phyloP scores from a whole-genome alignment of 2,888 invertebrate genomes.

The Phytoseiulus persimilis region DNA sequence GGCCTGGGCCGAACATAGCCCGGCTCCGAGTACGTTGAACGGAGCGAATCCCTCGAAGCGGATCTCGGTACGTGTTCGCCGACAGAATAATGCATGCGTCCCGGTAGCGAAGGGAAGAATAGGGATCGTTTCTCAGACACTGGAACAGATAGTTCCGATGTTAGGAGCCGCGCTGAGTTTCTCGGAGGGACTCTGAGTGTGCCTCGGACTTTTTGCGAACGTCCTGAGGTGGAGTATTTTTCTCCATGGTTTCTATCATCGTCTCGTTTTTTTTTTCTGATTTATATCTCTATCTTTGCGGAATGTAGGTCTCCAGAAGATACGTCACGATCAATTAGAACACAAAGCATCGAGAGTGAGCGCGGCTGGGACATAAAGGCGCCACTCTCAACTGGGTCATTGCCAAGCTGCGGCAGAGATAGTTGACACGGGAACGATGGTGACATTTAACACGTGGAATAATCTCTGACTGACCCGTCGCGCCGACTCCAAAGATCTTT shows the following conservation, averaged over 20 bases:
- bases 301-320: neutral
- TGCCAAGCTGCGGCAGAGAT: neutral
- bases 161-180: no score
- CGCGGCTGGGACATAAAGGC: neutral
- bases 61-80: constrained; percentile 32
- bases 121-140: constrained; percentile 32
- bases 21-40: constrained; percentile 17
- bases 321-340: neutral
- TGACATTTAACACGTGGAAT: neutral
- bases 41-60: neutral
- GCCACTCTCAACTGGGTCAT: neutral
- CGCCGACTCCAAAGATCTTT: neutral
- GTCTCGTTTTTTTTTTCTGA: neutral
- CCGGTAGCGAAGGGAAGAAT: constrained; percentile 23
- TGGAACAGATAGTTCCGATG: neutral
- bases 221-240: neutral
- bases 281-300: neutral
- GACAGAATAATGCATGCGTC: constrained; percentile 28
- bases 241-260: neutral
- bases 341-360: neutral
- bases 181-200: no score
- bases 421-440: neutral
- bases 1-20: constrained; percentile 25
- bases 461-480: neutral
- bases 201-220: no score